Conservation (phyloP, 1,140 invertebrate genomes). For the Ceratosolen solmsi region DNA sequence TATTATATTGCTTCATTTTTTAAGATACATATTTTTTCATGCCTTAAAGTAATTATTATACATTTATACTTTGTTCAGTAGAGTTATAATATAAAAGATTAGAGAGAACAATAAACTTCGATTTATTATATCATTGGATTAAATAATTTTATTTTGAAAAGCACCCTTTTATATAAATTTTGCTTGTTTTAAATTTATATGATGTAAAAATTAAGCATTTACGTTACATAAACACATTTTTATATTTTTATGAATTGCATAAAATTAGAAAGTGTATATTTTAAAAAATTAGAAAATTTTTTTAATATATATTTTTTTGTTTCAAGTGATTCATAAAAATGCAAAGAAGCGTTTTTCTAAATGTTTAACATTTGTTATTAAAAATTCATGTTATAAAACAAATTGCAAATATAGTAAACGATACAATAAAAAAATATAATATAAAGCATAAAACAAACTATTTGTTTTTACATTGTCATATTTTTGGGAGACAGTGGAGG, state of each 20-base stretch:
- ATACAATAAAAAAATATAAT: too few relatives aligned
- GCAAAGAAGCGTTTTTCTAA: too few relatives aligned
- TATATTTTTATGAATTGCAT: background rate
- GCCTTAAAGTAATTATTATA: background rate
- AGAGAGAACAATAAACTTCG: background rate
- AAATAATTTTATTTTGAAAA: background rate
- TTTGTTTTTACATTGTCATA: too few relatives aligned
- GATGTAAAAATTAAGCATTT: background rate
- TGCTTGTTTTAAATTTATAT: background rate
- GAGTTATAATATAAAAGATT: background rate
- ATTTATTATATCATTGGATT: background rate
- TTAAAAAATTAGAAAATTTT: too few relatives aligned
- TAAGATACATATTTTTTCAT: background rate
- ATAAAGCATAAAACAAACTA: too few relatives aligned
- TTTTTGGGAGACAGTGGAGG: too few relatives aligned
- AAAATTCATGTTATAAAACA: too few relatives aligned
- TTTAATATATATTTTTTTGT: too few relatives aligned
- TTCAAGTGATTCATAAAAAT: too few relatives aligned
- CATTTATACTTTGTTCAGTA: background rate
- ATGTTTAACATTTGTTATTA: too few relatives aligned
- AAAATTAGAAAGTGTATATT: too few relatives aligned
- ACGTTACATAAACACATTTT: background rate
- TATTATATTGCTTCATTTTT: background rate
- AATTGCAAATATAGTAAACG: too few relatives aligned
- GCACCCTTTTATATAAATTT: background rate